Base-by-base conservation (phyloP, 2,113 vertebrate species). In the Euleptes europaea region DNA sequence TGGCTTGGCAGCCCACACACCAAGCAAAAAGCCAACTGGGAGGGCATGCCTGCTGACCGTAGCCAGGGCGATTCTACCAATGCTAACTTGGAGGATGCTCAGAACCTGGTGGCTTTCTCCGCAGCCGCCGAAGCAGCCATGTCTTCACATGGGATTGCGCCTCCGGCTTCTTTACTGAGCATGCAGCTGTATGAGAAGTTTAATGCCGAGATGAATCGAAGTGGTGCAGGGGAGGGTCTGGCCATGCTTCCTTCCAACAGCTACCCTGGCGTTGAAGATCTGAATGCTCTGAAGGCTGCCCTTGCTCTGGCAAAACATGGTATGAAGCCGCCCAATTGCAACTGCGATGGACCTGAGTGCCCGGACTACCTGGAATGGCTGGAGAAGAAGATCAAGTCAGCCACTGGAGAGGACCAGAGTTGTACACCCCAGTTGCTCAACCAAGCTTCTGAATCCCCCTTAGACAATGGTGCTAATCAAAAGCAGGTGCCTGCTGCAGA, bases 321-420 rank as follows among this genome's bases (percentile, higher is more conserved):
- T 15, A 97, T 97, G 90, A 99, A 99, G 89, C 98, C 98, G 12
- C 98, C 98, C 54, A 98, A 97, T 94, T 99, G 98, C 95, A 97
- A 98, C 94, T 99, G 98, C 71, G 98, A 99, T 3, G 98, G 98
- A 87, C 98, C 98, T 0, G 98, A 99, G 87, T 99, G 98, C 94
- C 98, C 98, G 1, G 98, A 99, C 94, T 99, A 99, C 96, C 97
- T 99, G 94, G 98, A 99, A 91, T 99, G 98, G 98, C 95, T 99
- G 93, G 97, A 99, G 94, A 98, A 97, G 88, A 99, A 99, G 95
- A 99, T 99, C 91, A 97, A 97, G 93, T 95, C 96, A 51, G 97
- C 97, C 83, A 91, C 91, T 0, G 92, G 88, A 9, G 89, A 88
- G 74, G 95, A 96, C 57, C 95, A 88, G 78, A 94, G 93, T 0